Evolutionary conservation across 1,140 invertebrate species (phyloP).

Genomic region (Drosophila micromelanica): DNA sequence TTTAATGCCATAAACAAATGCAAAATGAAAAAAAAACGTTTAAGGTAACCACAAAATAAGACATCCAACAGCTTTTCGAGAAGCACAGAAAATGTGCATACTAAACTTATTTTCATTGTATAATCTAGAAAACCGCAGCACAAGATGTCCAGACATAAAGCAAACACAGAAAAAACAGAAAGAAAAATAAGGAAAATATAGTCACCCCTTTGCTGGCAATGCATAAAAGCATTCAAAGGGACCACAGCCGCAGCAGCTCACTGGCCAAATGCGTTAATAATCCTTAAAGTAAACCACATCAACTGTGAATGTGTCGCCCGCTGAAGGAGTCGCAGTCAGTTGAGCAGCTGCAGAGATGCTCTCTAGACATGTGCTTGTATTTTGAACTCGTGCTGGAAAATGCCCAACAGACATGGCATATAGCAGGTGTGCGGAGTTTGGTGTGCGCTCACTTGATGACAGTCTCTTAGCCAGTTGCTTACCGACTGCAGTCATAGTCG

Average conservation of each 20-base stretch:
- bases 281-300: slow-evolving; percentile 64
- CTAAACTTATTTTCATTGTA: slow-evolving; percentile 28
- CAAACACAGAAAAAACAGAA: slow-evolving; percentile 16
- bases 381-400: slow-evolving; percentile 22
- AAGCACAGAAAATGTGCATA: neutral
- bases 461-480: slow-evolving; percentile 20
- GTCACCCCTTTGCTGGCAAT: slow-evolving; percentile 11
- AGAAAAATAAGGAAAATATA: neutral
- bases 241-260: neutral
- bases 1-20: too few species aligned
- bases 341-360: neutral
- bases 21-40: neutral
- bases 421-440: slow-evolving; percentile 14
- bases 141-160: slow-evolving; percentile 22
- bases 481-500: slow-evolving; percentile 16
- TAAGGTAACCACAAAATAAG: slow-evolving; percentile 2
- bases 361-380: slow-evolving; percentile 1
- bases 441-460: slow-evolving; percentile 35
- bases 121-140: slow-evolving; percentile 16
- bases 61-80: slow-evolving; percentile 4
- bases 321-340: neutral
- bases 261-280: slow-evolving; percentile 57
- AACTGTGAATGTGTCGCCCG: slow-evolving; percentile 44
- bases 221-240: slow-evolving; percentile 6
- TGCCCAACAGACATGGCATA: slow-evolving; percentile 34